phyloP scores from a whole-genome alignment of 2,113 vertebrate genomes.

The Arvicanthis niloticus region DNA sequence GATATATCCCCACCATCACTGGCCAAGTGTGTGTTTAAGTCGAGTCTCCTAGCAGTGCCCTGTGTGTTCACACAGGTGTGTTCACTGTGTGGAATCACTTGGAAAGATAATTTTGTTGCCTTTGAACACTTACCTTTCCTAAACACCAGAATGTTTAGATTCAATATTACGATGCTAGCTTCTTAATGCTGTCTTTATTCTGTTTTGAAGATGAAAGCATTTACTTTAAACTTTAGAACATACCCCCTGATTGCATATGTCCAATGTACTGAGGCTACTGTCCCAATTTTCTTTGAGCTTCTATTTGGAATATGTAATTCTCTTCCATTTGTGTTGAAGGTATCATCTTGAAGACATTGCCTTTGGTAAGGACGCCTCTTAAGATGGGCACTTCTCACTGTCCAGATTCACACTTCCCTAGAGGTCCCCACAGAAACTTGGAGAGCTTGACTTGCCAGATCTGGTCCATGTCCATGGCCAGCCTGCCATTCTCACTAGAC shows the following conservation, averaged over 20 bases:
- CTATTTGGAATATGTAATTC: neutral
- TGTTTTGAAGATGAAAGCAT: slow-evolving; percentile 24
- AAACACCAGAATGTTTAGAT: neutral
- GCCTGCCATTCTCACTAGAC: neutral
- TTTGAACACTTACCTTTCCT: neutral
- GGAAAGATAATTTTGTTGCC: neutral
- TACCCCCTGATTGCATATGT: neutral
- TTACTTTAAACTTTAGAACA: neutral
- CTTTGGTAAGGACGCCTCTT: neutral
- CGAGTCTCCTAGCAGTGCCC: neutral
- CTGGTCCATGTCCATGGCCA: neutral
- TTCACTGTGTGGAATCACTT: neutral
- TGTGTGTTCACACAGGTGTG: neutral
- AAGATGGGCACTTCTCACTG: neutral
- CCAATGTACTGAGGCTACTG: neutral
- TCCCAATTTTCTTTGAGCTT: neutral
- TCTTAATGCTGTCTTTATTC: neutral
- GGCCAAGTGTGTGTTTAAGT: neutral
- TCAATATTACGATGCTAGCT: neutral
- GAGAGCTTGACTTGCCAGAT: neutral
- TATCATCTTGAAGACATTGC: neutral
- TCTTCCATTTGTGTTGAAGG: neutral
- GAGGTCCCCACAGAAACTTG: neutral
- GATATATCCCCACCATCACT: rapidly evolving
- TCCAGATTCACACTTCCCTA: neutral